A percentile compares a stretch with the other conserved stretches of the same genome.
Conservation (phyloP, 2,888 invertebrate species). For the Micoletzkya japonica region DNA sequence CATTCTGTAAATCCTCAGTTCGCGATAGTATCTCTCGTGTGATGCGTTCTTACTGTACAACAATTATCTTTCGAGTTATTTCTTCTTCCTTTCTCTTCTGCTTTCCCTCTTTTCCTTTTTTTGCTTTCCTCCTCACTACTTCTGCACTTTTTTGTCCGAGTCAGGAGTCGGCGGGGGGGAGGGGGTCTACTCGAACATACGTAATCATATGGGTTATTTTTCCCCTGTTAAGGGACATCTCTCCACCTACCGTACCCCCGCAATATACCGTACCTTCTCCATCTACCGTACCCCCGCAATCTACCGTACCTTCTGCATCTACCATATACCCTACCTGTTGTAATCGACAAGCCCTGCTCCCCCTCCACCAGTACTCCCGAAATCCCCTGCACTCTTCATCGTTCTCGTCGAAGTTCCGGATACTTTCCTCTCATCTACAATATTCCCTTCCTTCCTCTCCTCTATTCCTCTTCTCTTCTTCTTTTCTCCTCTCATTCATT, state of each 20-base stretch:
- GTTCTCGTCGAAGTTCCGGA: neutral
- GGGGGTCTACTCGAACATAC: neutral
- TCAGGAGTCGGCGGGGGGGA: too few relatives aligned
- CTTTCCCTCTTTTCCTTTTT: too few relatives aligned
- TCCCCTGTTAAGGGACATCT: too few relatives aligned
- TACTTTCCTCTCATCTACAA: constrained; percentile 18
- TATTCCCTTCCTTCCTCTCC: neutral
- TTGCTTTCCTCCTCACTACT: too few relatives aligned
- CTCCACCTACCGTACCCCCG: constrained; percentile 4
- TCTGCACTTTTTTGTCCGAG: too few relatives aligned
- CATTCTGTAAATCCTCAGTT: too few relatives aligned
- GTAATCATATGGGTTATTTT: neutral
- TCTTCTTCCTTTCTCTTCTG: too few relatives aligned
- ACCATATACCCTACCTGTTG: constrained; percentile 4
- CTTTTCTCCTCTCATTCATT: neutral
- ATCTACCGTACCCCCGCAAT: constrained; percentile 1
- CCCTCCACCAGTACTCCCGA: neutral
- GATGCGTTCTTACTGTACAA: too few relatives aligned
- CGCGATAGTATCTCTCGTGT: too few relatives aligned
- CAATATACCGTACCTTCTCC: neutral
- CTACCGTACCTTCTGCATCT: neutral
- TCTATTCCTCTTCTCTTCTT: neutral
- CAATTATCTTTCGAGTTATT: too few relatives aligned
- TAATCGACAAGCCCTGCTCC: constrained; percentile 25
- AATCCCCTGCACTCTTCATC: neutral